Percentiles rank a stretch among this genome's conserved stretches.
Evolutionary conservation across 2,797 vertebrate genomes (phyloP).

Genomic region (Cyprinella venusta): DNA sequence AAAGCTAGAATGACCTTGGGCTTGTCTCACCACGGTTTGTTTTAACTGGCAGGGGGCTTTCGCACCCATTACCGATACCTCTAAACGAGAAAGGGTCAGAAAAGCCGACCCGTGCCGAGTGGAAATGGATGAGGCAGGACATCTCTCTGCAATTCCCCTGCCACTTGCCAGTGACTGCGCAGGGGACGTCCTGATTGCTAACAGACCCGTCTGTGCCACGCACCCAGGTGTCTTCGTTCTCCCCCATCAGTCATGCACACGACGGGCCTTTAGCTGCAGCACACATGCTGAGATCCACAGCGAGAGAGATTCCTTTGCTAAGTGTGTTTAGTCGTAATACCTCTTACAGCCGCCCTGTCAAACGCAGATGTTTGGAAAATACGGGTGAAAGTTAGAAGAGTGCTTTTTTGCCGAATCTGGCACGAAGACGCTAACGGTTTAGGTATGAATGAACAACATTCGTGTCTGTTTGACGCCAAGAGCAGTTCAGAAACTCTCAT

Average conservation of each 20-base stretch:
- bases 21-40: constrained; percentile 57
- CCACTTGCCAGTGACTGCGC: constrained; percentile 69
- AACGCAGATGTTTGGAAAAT: constrained; percentile 26
- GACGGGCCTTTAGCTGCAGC: constrained; percentile 19
- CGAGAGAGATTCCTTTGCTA: constrained; percentile 41
- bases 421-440: constrained; percentile 2
- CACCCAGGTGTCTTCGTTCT: constrained; percentile 51
- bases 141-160: constrained; percentile 72
- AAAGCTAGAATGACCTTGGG: constrained; percentile 56
- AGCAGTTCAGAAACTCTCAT: constrained; percentile 26
- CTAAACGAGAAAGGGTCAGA: constrained; percentile 77
- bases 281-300: constrained; percentile 29
- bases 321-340: constrained; percentile 30
- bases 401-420: constrained; percentile 12
- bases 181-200: constrained; percentile 75
- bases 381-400: constrained; percentile 14
- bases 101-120: constrained; percentile 74
- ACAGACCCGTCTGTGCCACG: constrained; percentile 66
- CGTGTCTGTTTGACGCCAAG: constrained; percentile 49
- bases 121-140: constrained; percentile 75
- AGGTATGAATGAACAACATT: neutral
- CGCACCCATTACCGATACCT: constrained; percentile 74
- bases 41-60: constrained; percentile 64
- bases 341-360: constrained; percentile 29
- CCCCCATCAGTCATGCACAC: constrained; percentile 48